Conservation (phyloP, 2,797 vertebrate genomes). For the Prionace glauca region DNA sequence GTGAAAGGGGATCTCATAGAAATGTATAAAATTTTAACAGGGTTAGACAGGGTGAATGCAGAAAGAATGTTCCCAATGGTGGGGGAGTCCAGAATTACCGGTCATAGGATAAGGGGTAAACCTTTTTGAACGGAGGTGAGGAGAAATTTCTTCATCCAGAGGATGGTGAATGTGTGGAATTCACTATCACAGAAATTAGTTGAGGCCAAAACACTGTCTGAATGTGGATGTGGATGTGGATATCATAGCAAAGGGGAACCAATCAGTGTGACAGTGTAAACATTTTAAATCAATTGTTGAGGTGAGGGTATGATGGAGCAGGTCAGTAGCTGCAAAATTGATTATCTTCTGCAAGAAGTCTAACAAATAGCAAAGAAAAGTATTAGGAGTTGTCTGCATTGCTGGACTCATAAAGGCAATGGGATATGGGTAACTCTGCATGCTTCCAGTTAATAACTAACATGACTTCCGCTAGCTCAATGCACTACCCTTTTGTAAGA, state of each 20-base stretch:
- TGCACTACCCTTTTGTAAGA: background rate
- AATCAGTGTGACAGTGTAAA: background rate
- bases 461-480: background rate
- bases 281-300: background rate
- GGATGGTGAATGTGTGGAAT: no score
- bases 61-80: no score
- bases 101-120: no score
- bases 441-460: background rate
- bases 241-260: background rate
- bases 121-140: no score
- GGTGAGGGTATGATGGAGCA: background rate
- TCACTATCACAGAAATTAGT: no score
- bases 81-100: no score
- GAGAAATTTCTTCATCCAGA: no score
- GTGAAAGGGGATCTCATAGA: no score
- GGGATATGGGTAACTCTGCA: background rate
- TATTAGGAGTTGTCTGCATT: background rate
- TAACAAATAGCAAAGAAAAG: background rate
- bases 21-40: no score
- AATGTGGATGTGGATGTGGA: no score
- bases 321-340: background rate
- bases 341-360: background rate
- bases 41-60: no score
- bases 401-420: background rate
- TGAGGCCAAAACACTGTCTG: no score